phyloP scores from a whole-genome alignment of 2,113 vertebrate species.

The Limanda limanda region DNA sequence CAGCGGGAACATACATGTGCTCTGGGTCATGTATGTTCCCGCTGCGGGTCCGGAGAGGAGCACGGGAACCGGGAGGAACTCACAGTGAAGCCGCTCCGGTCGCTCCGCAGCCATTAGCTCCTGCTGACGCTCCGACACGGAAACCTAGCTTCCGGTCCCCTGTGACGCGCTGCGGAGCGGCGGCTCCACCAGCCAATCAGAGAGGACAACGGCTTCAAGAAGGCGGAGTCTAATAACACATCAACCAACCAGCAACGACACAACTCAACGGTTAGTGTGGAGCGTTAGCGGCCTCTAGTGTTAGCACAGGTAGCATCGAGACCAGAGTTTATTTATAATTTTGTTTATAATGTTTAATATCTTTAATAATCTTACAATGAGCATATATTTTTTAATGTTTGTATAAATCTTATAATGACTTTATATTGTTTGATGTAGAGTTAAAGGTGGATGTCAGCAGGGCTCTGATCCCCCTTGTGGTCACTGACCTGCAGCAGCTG shows the following conservation, averaged over 20 bases:
- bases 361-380: no score
- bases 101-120: constrained; percentile 35
- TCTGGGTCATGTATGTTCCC: fast-evolving
- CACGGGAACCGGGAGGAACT: constrained; percentile 42
- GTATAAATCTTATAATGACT: no score
- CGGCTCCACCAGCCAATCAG: constrained; percentile 41
- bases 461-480: no score
- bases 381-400: no score
- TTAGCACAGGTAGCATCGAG: no score
- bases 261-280: no score
- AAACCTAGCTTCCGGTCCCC: constrained; percentile 23
- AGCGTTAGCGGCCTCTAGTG: constrained; percentile 35
- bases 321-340: no score
- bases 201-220: fast-evolving
- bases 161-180: not conserved
- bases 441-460: constrained; percentile 6
- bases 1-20: not conserved
- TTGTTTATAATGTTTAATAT: no score
- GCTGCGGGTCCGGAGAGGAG: not conserved
- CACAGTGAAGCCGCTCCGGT: constrained; percentile 26
- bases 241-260: constrained; percentile 35
- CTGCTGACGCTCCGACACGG: constrained; percentile 61
- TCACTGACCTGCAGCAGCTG: no score
- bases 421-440: not conserved
- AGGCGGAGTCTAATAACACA: constrained; percentile 1